phyloP scores from a whole-genome alignment of 2,797 vertebrate species.

The Anomalospiza imberbis region DNA sequence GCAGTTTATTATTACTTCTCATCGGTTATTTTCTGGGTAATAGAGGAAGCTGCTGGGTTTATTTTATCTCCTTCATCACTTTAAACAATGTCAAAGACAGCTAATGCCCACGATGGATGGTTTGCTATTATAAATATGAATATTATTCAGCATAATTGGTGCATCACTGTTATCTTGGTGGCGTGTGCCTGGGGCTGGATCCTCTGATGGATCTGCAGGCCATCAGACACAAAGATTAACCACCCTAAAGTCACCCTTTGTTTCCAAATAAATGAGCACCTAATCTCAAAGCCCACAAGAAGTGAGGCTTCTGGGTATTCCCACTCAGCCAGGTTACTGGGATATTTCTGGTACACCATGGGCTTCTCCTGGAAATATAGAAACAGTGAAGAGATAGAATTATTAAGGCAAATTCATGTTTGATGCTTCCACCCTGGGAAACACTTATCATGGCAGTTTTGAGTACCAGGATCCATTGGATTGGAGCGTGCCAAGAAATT shows the following conservation, averaged over 20 bases:
- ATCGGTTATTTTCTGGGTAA: neutral
- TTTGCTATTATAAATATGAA: neutral
- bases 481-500: rapidly evolving
- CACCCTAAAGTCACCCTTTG: neutral
- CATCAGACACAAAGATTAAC: neutral
- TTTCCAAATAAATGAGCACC: neutral
- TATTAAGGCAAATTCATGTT: neutral
- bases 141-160: neutral
- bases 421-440: neutral
- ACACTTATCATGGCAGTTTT: neutral
- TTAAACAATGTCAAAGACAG: neutral
- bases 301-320: neutral
- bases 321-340: rapidly evolving
- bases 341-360: neutral
- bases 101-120: neutral
- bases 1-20: neutral
- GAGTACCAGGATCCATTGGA: neutral
- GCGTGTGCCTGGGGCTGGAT: neutral
- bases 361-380: neutral
- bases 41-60: neutral
- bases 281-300: neutral
- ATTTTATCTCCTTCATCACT: neutral
- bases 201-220: neutral
- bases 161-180: neutral
- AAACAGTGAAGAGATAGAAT: neutral